phyloP scores from a whole-genome alignment of 2,888 invertebrate genomes.

The Drosophila anomelani region DNA sequence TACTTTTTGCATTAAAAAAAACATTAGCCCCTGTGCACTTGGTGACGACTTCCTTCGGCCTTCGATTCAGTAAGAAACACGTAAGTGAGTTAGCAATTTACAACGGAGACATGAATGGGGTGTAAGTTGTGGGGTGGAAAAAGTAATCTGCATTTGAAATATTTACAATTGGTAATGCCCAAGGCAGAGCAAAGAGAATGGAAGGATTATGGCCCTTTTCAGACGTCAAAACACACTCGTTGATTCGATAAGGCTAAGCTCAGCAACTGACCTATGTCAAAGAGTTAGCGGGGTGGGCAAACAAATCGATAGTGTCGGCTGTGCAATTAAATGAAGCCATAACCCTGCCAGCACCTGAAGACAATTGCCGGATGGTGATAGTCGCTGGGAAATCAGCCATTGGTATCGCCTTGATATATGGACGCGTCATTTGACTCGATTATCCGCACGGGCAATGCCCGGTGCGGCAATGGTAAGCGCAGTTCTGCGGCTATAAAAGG shows the following conservation, averaged over 20 bases:
- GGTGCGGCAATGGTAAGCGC: constrained; percentile 3
- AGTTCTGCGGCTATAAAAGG: constrained; percentile 27
- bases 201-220: constrained; percentile 8
- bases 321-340: constrained; percentile 3
- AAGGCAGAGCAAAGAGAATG: constrained; percentile 24
- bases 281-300: not conserved
- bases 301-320: constrained; percentile 12
- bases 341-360: constrained; percentile 17
- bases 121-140: constrained; percentile 15
- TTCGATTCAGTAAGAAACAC: not conserved
- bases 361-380: constrained; percentile 11
- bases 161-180: constrained; percentile 56
- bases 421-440: constrained; percentile 28
- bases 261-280: constrained; percentile 32
- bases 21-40: not conserved
- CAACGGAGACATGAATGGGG: not conserved
- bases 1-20: constrained; percentile 12
- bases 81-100: constrained; percentile 15
- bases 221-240: constrained; percentile 29
- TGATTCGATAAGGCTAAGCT: constrained; percentile 19
- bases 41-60: not conserved
- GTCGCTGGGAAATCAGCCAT: constrained; percentile 19
- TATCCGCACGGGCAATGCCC: constrained; percentile 26
- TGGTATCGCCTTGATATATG: constrained; percentile 30
- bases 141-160: constrained; percentile 32